Evolutionary conservation across 2,113 vertebrate genomes (phyloP).

Genomic region (Bostrychus sinensis): DNA sequence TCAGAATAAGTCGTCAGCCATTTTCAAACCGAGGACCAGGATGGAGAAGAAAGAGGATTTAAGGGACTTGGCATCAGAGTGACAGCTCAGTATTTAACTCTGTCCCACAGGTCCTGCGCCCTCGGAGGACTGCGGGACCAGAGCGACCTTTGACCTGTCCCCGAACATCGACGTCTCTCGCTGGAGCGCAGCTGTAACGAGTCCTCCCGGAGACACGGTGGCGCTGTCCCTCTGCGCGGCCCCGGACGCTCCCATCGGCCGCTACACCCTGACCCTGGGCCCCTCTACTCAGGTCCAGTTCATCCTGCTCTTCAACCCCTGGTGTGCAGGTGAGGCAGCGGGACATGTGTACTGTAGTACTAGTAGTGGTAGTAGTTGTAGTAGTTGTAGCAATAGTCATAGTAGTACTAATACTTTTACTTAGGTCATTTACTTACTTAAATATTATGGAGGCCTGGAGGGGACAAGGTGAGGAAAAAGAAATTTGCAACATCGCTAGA

Average conservation of each 20-base stretch:
- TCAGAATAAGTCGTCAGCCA: too few relatives aligned
- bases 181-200: conserved; percentile 81
- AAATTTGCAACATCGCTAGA: too few relatives aligned
- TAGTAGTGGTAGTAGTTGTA: neutral
- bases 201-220: conserved; percentile 73
- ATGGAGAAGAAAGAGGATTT: too few relatives aligned
- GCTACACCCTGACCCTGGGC: conserved; percentile 82
- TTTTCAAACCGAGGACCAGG: too few relatives aligned
- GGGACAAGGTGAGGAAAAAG: too few relatives aligned
- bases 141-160: conserved; percentile 77
- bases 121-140: conserved; percentile 82
- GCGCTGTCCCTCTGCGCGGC: conserved; percentile 81
- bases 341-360: neutral
- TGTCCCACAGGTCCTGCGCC: conserved; percentile 83
- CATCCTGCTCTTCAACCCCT: conserved; percentile 90
- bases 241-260: conserved; percentile 81
- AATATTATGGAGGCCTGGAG: too few relatives aligned
- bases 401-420: neutral
- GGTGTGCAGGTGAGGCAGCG: conserved; percentile 85
- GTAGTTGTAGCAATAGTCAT: neutral
- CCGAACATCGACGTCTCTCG: conserved; percentile 57
- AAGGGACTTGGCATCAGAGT: too few relatives aligned
- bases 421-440: too few relatives aligned
- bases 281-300: conserved; percentile 76
- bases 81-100: too few relatives aligned